Conservation (phyloP, 1,140 invertebrate species). For the Oedothorax gibbosus region DNA sequence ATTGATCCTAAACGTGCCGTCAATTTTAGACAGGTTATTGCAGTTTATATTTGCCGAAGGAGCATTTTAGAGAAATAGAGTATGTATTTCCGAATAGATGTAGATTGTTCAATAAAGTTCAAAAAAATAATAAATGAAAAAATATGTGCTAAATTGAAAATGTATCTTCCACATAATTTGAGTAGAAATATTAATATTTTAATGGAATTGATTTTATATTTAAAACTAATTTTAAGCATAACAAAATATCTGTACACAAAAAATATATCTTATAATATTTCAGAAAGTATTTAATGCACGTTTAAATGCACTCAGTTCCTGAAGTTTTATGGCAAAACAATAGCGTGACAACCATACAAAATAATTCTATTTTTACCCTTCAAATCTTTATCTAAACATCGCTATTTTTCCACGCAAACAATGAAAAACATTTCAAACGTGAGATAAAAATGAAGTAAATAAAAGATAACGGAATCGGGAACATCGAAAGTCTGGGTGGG, state of each 20-base stretch:
- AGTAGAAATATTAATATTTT: background rate
- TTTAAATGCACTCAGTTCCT: too few species aligned
- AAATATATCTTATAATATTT: background rate
- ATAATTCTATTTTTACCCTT: too few species aligned
- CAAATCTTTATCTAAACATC: too few species aligned
- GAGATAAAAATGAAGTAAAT: constrained; percentile 17
- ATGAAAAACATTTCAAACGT: constrained; percentile 10
- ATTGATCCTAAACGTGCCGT: constrained; percentile 37
- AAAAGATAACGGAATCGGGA: background rate
- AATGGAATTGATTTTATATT: too few species aligned
- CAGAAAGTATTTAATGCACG: too few species aligned
- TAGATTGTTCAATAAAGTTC: background rate
- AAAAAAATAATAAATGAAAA: background rate
- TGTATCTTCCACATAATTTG: background rate
- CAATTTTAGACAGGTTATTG: background rate
- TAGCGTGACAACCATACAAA: too few species aligned
- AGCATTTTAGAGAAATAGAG: background rate
- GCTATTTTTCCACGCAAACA: background rate
- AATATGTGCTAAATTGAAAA: background rate
- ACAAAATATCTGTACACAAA: background rate
- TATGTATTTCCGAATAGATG: background rate
- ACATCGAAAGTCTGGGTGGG: constrained; percentile 3
- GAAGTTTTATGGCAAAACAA: too few species aligned
- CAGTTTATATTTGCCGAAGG: background rate
- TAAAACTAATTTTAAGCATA: background rate